A percentile compares a stretch with the other conserved stretches of the same genome.
These are phyloP conservation scores for Connochaetes taurinus DNA, from an alignment of 2,113 vertebrate genomes.

Conservation along the genomic window DNA sequence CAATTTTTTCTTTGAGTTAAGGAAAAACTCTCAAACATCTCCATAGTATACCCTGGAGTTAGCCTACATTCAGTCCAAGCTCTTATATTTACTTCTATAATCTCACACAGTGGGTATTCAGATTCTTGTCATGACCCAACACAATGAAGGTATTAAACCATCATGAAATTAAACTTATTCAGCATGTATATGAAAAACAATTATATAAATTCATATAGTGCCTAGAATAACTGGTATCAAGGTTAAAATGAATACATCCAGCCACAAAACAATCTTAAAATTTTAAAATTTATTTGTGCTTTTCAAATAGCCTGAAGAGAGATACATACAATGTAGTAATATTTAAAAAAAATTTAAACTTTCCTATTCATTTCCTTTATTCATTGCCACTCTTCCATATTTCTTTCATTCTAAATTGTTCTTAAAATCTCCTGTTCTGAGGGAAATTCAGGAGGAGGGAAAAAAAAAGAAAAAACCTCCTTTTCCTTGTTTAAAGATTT, in stretches of 20 bases:
- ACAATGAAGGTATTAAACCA: neutral
- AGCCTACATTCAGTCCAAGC: neutral
- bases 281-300: neutral
- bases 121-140: neutral
- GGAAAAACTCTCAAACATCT: neutral
- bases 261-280: neutral
- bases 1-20: neutral
- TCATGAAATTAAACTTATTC: neutral
- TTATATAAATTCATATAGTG: neutral
- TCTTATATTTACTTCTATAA: neutral
- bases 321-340: neutral
- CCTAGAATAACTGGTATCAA: neutral
- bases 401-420: neutral
- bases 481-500: neutral
- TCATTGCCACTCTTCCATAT: neutral
- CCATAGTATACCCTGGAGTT: neutral
- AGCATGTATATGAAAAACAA: neutral
- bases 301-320: neutral
- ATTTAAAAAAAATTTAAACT: neutral
- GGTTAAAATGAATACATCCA: neutral
- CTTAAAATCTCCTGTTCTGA: neutral
- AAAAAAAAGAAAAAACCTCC: neutral
- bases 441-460: neutral
- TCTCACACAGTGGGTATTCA: neutral
- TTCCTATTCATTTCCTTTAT: neutral